Conservation (phyloP, 2,888 invertebrate genomes). For the Amiota communis region DNA sequence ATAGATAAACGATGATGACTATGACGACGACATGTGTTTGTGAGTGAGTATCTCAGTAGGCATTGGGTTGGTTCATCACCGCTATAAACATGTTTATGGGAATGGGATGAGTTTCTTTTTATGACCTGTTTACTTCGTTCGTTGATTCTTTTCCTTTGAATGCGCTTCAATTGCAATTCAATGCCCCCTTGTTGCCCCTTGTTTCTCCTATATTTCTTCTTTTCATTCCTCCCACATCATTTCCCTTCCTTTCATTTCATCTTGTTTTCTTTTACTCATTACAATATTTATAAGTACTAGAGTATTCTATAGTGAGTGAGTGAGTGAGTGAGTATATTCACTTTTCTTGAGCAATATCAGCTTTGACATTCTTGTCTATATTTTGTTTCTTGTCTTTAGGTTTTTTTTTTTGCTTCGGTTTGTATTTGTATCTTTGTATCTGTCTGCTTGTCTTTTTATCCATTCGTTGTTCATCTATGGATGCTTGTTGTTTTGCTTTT, state of each 20-base stretch:
- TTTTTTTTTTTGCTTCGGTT: background rate
- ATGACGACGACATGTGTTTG: background rate
- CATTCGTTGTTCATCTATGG: conserved; percentile 33
- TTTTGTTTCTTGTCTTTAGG: background rate
- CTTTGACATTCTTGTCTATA: background rate
- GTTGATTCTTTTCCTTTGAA: conserved; percentile 16
- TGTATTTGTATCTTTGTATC: conserved; percentile 5
- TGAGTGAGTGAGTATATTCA: background rate
- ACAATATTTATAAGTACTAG: background rate
- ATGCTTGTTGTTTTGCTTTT: background rate
- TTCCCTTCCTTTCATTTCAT: background rate
- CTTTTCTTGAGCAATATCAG: background rate
- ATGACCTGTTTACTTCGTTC: conserved; percentile 22
- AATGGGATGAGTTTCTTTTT: background rate
- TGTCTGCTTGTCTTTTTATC: conserved; percentile 38
- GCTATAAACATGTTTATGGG: too few relatives aligned
- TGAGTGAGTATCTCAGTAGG: too few relatives aligned
- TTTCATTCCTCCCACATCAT: background rate
- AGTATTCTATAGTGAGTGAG: background rate
- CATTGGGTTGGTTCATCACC: too few relatives aligned
- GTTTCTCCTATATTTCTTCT: background rate
- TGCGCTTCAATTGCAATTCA: too few relatives aligned
- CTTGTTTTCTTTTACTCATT: background rate
- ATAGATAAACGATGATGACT: too few relatives aligned
- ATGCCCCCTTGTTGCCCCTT: background rate